These are phyloP conservation scores for Kryptolebias ocellatus DNA, from an alignment of 2,797 vertebrate species.

Conservation along the genomic window DNA sequence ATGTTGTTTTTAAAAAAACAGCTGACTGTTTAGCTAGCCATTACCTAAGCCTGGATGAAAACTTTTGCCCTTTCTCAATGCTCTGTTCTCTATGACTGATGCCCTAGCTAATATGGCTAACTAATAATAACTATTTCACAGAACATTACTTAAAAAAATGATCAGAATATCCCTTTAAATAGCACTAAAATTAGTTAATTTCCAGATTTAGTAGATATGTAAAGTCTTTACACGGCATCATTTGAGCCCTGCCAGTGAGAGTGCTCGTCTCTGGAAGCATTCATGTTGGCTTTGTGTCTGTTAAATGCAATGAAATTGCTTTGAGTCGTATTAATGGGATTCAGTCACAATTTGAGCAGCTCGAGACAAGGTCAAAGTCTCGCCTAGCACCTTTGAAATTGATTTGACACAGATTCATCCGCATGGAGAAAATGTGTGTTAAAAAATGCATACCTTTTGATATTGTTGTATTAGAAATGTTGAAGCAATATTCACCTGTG, in stretches of 20 bases:
- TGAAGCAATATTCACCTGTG: slow-evolving; percentile 48
- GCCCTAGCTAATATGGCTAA: too few species aligned
- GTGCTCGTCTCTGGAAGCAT: slow-evolving; percentile 31
- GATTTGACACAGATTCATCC: slow-evolving; percentile 72
- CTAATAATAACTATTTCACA: too few species aligned
- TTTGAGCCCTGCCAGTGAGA: slow-evolving; percentile 17
- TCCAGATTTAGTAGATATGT: slow-evolving; percentile 40
- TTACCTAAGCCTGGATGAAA: too few species aligned
- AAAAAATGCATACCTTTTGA: slow-evolving; percentile 68
- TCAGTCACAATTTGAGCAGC: slow-evolving; percentile 53
- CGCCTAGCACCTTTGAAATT: slow-evolving; percentile 71
- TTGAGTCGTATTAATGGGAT: slow-evolving; percentile 64
- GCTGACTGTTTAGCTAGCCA: too few species aligned
- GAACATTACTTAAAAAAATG: too few species aligned
- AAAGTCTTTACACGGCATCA: slow-evolving; percentile 39
- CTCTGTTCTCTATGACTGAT: too few species aligned
- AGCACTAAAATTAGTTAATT: slow-evolving; percentile 23
- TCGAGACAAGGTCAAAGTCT: slow-evolving; percentile 66
- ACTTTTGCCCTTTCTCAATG: too few species aligned
- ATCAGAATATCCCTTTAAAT: slow-evolving; percentile 5
- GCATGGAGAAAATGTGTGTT: slow-evolving; percentile 54
- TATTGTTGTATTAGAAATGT: slow-evolving; percentile 59
- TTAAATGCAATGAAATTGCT: slow-evolving; percentile 63
- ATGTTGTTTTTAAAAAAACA: too few species aligned
- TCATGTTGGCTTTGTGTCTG: slow-evolving; percentile 55